A percentile compares a stretch with the other conserved stretches of the same genome.
Evolutionary conservation across 2,113 vertebrate genomes (phyloP).

Genomic region (Coturnix japonica): DNA sequence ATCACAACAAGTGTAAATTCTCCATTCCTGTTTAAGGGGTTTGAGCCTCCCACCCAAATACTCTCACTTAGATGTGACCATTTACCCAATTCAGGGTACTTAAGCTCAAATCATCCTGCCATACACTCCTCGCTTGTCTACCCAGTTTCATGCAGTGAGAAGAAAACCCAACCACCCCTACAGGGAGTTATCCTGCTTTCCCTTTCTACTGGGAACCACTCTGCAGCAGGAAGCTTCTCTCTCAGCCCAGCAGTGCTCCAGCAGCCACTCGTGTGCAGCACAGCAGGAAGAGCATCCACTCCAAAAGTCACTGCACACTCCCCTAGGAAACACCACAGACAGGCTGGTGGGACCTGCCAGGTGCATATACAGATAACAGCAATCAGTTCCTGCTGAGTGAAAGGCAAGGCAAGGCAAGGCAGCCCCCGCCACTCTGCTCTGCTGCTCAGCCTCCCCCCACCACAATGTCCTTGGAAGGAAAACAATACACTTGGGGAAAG

Average conservation of each 20-base stretch:
- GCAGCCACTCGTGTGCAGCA: accelerated
- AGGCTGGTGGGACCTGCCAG: neutral
- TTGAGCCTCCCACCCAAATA: neutral
- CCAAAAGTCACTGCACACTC: accelerated
- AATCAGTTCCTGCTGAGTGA: neutral
- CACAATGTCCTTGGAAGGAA: neutral
- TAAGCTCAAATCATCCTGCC: neutral
- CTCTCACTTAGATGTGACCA: neutral
- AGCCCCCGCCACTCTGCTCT: neutral
- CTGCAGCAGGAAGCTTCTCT: neutral
- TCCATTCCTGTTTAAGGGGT: neutral
- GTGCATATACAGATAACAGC: neutral
- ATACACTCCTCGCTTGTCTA: neutral
- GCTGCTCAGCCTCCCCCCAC: neutral
- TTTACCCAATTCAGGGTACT: neutral
- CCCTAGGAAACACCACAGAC: accelerated
- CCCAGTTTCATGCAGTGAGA: neutral
- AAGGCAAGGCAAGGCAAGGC: neutral
- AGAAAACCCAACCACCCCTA: neutral
- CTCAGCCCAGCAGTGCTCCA: accelerated
- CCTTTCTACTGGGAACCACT: neutral
- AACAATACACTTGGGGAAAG: constrained; percentile 10
- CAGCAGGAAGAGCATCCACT: accelerated
- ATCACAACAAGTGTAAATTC: neutral
- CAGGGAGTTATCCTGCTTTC: neutral